A percentile compares a stretch with the other conserved stretches of the same genome.
phyloP scores from a whole-genome alignment of 2,113 vertebrate genomes.

The Ageneiosus marmoratus region DNA sequence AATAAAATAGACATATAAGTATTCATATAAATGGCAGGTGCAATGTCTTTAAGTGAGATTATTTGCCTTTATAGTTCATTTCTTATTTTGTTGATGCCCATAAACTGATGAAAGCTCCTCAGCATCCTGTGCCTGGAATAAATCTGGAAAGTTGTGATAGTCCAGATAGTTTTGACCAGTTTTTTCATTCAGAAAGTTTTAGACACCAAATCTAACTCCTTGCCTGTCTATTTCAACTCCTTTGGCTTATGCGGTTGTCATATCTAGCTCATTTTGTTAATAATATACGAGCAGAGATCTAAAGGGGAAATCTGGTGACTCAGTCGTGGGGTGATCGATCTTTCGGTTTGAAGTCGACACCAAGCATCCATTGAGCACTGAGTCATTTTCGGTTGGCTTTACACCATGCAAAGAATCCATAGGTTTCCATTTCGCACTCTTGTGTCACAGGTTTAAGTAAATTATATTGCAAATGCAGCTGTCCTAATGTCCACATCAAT shows the following conservation, averaged over 20 bases:
- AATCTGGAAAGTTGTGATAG: neutral
- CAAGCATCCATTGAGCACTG: neutral
- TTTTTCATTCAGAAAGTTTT: neutral
- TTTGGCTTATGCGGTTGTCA: neutral
- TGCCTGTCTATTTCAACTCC: neutral
- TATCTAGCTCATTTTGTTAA: neutral
- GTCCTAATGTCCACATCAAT: neutral
- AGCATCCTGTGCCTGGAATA: neutral
- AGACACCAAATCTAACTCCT: neutral
- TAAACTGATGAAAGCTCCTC: neutral
- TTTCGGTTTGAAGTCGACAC: neutral
- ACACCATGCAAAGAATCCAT: neutral
- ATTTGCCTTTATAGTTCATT: neutral
- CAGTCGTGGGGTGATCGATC: neutral
- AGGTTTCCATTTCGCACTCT: neutral
- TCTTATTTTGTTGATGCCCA: neutral
- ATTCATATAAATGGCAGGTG: neutral
- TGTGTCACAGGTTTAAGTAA: neutral
- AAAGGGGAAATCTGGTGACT: neutral
- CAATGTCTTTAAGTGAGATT: neutral
- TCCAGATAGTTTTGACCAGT: neutral
- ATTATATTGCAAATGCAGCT: neutral
- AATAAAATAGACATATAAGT: neutral
- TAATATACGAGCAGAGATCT: neutral
- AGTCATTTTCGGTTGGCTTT: neutral